Base-by-base conservation (phyloP, 2,797 vertebrate species). In the Sebastes trivittatus region DNA sequence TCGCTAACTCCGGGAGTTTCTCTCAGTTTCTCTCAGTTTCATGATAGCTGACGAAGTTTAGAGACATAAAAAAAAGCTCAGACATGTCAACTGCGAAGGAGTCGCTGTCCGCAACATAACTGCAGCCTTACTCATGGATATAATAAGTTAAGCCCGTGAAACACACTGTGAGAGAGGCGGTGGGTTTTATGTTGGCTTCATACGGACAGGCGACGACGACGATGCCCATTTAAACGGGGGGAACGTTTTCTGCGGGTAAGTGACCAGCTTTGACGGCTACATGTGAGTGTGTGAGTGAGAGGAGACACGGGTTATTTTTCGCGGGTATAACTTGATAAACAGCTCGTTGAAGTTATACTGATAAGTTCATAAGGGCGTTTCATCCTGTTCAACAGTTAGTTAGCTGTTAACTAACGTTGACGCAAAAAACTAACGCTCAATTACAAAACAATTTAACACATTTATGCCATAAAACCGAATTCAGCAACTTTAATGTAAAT, bases 21-120 rank as follows among this genome's bases (percentile, higher is more conserved):
- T 90, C 77, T 38, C 80, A 88, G 75, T 89, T 92, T 89, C 82
- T 90, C 77, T 38, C 80, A 77, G 61, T 83, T 52, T 36, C 63
- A 59, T 11, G 88, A 77, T 5, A 82, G 77, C 75, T 69, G 78
- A 46, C 58, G 20, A 64, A 88, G 75, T 87, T 85, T 27, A 20
- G 56, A 42, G 74, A 42, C 29, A 42, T 1, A 36, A 36, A 36
- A 54, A 38, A 42, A 16, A 29, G 9, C 22, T 38, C 32, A 54
- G 76, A 46, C 91, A 76, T 13, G 80, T 42, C 80, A 84, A 56
- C 78, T 14, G 11, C 56, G 11, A 27, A 52, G 77, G 69, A 90
- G 83, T 58, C 72, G 63, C 81, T 75, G 61, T 58, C 80, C 78
- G 75, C 78, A 42, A 5, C 84, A 61, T 70, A 64, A 65, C 86